Percentiles rank a stretch among this genome's conserved stretches.
Conservation (phyloP, 2,888 invertebrate genomes). For the Polyploca ridens region DNA sequence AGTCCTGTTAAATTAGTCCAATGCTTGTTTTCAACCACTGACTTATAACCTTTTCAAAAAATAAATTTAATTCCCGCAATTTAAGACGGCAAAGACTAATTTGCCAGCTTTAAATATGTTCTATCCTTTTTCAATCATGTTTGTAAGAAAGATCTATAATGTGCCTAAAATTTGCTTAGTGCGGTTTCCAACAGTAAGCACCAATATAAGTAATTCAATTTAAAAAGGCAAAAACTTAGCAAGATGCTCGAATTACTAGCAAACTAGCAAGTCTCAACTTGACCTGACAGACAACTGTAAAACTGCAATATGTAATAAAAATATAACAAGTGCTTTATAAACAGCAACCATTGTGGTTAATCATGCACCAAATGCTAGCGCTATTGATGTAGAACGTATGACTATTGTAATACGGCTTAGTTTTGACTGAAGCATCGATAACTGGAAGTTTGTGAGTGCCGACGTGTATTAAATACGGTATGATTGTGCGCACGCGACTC, state of each 20-base stretch:
- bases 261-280: conserved; percentile 56
- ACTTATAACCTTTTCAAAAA: no score
- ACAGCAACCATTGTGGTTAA: conserved; percentile 36
- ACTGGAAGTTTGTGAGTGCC: conserved; percentile 14
- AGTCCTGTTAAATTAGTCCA: no score
- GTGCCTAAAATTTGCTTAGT: no score
- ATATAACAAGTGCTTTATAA: conserved; percentile 31
- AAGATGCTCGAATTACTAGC: conserved; percentile 45
- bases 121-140: no score
- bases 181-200: no score
- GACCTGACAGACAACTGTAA: conserved; percentile 53
- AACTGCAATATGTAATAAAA: conserved; percentile 26
- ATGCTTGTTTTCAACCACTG: no score
- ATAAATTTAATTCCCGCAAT: no score
- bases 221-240: background rate
- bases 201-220: background rate
- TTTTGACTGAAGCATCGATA: conserved; percentile 19
- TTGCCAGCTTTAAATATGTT: no score
- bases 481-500: conserved; percentile 57
- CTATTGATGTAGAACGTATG: conserved; percentile 8
- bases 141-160: no score
- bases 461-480: conserved; percentile 18
- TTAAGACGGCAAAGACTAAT: no score
- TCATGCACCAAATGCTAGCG: conserved; percentile 24
- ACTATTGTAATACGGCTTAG: conserved; percentile 9